These are phyloP conservation scores for Tupiocoris notatus DNA, from an alignment of 2,888 invertebrate species.

Conservation along the genomic window DNA sequence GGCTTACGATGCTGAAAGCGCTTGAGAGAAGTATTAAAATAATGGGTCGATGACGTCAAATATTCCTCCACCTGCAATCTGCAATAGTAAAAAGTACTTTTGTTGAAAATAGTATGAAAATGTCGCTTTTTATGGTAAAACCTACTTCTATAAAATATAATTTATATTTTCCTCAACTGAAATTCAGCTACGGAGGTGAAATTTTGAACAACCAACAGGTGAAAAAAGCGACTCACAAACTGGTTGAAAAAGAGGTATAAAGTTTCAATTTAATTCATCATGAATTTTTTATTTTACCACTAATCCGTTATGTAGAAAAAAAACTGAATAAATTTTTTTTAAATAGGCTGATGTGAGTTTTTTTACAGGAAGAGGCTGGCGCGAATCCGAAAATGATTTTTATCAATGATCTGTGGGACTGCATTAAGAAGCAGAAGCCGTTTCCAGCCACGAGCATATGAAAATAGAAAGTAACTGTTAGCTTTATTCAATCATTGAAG, in stretches of 20 bases:
- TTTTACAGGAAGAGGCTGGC: not conserved
- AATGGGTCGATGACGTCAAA: too few species aligned
- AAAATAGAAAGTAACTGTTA: too few species aligned
- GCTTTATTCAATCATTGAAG: too few species aligned
- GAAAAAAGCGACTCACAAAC: constrained; percentile 53
- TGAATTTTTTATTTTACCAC: not conserved
- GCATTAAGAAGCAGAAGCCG: constrained; percentile 14
- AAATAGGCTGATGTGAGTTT: not conserved
- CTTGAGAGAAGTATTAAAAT: too few species aligned
- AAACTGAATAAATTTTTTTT: not conserved
- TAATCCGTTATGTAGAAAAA: not conserved
- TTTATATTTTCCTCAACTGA: not conserved
- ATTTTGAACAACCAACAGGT: constrained; percentile 52
- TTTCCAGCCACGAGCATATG: not conserved
- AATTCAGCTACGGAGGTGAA: constrained; percentile 57
- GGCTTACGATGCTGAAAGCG: too few species aligned
- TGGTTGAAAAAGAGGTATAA: constrained; percentile 27
- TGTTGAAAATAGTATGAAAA: too few species aligned
- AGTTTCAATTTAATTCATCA: not conserved
- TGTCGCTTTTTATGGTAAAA: too few species aligned
- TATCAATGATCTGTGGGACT: constrained; percentile 13
- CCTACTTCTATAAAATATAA: too few species aligned
- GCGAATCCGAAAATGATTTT: not conserved
- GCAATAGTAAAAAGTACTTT: too few species aligned
- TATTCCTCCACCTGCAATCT: too few species aligned